Evolutionary conservation across 2,113 vertebrate genomes (phyloP).

Genomic region (Myiagra hebetior): DNA sequence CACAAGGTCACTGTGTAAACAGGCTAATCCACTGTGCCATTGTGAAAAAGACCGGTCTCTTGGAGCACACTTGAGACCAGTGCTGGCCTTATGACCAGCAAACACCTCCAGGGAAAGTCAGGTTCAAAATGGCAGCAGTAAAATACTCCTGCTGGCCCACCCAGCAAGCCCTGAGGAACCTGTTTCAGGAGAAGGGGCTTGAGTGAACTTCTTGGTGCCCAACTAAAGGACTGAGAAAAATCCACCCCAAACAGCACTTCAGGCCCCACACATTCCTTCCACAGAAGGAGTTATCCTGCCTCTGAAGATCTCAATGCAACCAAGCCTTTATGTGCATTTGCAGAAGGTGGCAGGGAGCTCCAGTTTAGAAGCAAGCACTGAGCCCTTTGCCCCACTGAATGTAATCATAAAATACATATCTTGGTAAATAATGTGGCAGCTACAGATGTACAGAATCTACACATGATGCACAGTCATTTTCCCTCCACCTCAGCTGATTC

Average conservation of each 20-base stretch:
- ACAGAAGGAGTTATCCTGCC: neutral
- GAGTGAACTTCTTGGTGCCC: neutral
- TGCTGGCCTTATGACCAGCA: neutral
- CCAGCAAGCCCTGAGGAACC: rapidly evolving
- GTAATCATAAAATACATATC: rapidly evolving
- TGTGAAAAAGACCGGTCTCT: neutral
- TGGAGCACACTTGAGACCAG: neutral
- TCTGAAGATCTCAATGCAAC: neutral
- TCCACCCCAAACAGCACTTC: neutral
- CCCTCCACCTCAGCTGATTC: neutral
- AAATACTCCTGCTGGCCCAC: neutral
- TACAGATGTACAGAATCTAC: neutral
- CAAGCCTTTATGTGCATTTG: neutral
- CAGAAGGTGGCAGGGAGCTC: neutral
- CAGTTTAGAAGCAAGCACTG: neutral
- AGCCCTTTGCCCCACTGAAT: neutral
- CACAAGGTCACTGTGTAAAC: neutral
- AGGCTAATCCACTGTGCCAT: neutral
- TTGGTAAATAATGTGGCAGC: rapidly evolving
- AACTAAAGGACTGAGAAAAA: neutral
- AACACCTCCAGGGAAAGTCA: neutral
- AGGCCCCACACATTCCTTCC: neutral
- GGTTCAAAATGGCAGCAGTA: neutral
- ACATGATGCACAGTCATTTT: neutral
- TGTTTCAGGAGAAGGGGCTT: neutral